Percentiles rank a stretch among this genome's conserved stretches.
phyloP scores from a whole-genome alignment of 2,797 vertebrate species.

The Acropternis orthonyx region DNA sequence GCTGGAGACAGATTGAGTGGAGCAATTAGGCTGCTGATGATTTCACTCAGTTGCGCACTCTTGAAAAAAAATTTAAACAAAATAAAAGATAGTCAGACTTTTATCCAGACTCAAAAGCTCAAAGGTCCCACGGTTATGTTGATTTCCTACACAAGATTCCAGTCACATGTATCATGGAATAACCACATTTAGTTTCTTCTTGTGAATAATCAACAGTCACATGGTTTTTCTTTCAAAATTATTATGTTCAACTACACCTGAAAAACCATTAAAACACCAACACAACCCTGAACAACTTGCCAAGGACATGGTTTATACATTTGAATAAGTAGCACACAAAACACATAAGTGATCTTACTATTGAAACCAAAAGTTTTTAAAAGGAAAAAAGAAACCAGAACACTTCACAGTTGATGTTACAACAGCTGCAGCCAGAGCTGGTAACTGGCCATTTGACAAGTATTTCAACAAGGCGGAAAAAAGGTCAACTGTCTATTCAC shows the following conservation, averaged over 20 bases:
- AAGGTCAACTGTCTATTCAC: not conserved
- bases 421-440: constrained; percentile 34
- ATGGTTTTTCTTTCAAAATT: not conserved
- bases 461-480: not conserved
- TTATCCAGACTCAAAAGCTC: not conserved
- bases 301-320: not conserved
- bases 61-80: constrained; percentile 63
- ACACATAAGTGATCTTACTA: not conserved
- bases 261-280: not conserved
- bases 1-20: constrained; percentile 83
- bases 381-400: not conserved
- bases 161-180: not conserved
- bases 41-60: constrained; percentile 91
- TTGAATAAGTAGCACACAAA: not conserved
- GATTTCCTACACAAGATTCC: not conserved
- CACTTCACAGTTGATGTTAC: not conserved
- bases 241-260: not conserved
- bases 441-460: not conserved
- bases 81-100: not conserved
- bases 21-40: constrained; percentile 88
- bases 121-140: not conserved
- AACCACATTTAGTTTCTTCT: not conserved
- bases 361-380: not conserved
- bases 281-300: not conserved
- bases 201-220: not conserved